Evolutionary conservation across 2,888 invertebrate species (phyloP).

Genomic region (Noctua pronuba): DNA sequence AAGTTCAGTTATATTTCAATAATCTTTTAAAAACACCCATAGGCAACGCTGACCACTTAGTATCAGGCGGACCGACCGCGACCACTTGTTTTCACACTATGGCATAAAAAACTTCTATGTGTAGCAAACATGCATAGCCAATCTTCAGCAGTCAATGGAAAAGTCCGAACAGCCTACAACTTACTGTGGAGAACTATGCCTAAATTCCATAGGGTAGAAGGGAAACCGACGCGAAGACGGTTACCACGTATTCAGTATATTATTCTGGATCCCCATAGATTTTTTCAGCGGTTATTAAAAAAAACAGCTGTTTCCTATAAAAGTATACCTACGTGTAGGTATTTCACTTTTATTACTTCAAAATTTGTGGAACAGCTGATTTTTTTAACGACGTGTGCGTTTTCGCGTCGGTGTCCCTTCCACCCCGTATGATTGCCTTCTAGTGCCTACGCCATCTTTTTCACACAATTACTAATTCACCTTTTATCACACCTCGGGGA

Average conservation of each 20-base stretch:
- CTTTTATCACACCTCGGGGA: conserved; percentile 5
- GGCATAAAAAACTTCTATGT: not conserved
- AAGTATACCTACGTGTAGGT: no score
- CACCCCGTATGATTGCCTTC: not conserved
- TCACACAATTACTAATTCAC: not conserved
- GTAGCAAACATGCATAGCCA: not conserved
- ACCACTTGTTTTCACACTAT: not conserved
- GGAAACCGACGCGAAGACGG: no score
- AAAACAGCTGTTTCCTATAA: no score
- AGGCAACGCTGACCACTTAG: not conserved
- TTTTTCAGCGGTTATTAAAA: no score
- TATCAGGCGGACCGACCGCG: not conserved
- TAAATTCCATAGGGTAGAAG: not conserved
- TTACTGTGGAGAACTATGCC: not conserved
- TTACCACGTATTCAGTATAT: no score
- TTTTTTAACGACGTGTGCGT: no score
- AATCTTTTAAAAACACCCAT: not conserved
- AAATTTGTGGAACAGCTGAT: no score
- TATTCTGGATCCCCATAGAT: no score
- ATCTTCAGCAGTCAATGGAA: not conserved
- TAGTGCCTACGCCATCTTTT: not conserved
- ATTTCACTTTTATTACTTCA: no score
- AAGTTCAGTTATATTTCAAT: no score
- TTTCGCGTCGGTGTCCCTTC: no score
- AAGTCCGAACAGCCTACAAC: not conserved